Evolutionary conservation across 2,888 invertebrate genomes (phyloP).

Genomic region (Blomia tropicalis): DNA sequence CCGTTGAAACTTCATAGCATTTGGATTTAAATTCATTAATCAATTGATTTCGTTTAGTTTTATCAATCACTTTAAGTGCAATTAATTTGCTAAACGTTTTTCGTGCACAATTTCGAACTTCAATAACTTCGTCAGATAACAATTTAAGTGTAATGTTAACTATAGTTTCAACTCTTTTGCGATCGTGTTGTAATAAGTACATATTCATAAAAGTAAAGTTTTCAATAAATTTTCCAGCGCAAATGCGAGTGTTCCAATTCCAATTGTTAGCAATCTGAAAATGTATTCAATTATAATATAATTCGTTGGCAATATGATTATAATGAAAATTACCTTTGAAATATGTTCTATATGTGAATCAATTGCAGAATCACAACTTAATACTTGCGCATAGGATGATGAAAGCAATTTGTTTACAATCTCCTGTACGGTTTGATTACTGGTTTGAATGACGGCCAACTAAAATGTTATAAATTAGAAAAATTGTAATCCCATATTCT

Average conservation of each 20-base stretch:
- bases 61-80: background rate
- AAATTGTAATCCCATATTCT: no score
- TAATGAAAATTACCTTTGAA: no score
- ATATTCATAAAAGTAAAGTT: slow-evolving; percentile 37
- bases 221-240: slow-evolving; percentile 40
- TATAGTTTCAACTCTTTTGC: slow-evolving; percentile 38
- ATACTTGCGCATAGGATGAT: no score
- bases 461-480: background rate
- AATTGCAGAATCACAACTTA: no score
- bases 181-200: slow-evolving; percentile 39
- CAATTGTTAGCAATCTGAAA: slow-evolving; percentile 26
- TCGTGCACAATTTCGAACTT: slow-evolving; percentile 57
- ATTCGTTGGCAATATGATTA: no score
- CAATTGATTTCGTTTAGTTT: background rate
- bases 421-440: background rate
- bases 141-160: slow-evolving; percentile 46
- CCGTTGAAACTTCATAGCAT: background rate
- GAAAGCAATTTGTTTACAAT: background rate
- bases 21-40: background rate
- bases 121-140: slow-evolving; percentile 53
- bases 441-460: background rate
- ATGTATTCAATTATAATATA: no score
- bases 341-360: no score
- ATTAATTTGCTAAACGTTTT: slow-evolving; percentile 44
- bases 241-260: slow-evolving; percentile 41